Evolutionary conservation across 1,140 invertebrate species (phyloP).

Genomic region (Drosophila oshimai): DNA sequence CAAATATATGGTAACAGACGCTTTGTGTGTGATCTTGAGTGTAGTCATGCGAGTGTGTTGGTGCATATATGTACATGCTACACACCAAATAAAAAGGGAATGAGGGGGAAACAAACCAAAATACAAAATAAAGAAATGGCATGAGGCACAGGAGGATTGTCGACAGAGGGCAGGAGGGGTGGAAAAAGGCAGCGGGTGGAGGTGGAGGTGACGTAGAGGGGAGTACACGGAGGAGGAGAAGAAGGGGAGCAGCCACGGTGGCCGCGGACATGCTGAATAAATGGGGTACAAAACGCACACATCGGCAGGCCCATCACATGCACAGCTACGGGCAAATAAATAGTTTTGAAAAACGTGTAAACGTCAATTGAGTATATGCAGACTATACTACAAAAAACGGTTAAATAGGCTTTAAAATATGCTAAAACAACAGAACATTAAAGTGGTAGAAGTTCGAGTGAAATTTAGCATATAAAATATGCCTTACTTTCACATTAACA

Average conservation of each 20-base stretch:
- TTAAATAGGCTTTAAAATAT: no score
- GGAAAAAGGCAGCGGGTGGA: not conserved
- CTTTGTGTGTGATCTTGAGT: slow-evolving; percentile 71
- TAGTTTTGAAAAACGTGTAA: not conserved
- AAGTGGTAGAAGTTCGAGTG: no score
- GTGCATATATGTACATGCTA: slow-evolving; percentile 29
- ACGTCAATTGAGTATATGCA: no score
- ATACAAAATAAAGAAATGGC: slow-evolving; percentile 52
- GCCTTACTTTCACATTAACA: no score
- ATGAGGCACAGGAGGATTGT: slow-evolving; percentile 47
- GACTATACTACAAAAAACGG: no score
- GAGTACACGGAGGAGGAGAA: no score
- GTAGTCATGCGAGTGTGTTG: slow-evolving; percentile 53
- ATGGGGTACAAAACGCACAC: slow-evolving; percentile 53
- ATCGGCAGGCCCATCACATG: slow-evolving; percentile 3
- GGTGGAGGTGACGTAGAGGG: not conserved
- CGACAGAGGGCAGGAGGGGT: slow-evolving; percentile 4
- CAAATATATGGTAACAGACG: slow-evolving; percentile 64
- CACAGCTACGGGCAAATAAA: not conserved
- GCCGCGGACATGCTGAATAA: slow-evolving; percentile 61
- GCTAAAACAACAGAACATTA: no score
- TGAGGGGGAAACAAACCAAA: slow-evolving; percentile 45
- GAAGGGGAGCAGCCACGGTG: slow-evolving; percentile 1
- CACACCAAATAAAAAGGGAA: slow-evolving; percentile 58
- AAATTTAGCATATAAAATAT: no score